These are phyloP conservation scores for Drosophila prolongata DNA, from an alignment of 2,888 invertebrate genomes.

Conservation along the genomic window DNA sequence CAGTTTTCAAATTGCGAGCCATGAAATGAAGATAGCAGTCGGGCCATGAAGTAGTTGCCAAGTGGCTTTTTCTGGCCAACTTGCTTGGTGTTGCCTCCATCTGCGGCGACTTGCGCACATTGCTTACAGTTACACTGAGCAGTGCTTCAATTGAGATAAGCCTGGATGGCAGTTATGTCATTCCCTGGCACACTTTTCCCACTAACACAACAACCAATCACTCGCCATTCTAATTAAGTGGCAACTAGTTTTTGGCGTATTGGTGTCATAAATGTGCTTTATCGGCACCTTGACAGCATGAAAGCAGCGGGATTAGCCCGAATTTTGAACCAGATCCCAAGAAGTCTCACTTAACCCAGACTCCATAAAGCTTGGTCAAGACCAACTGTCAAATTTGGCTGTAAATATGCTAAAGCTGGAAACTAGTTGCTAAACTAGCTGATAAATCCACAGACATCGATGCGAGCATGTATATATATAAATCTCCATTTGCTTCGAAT, in stretches of 20 bases:
- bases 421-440: constrained; percentile 47
- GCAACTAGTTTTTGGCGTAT: constrained; percentile 46
- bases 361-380: constrained; percentile 41
- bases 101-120: constrained; percentile 47
- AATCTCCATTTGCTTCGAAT: constrained; percentile 47
- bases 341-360: constrained; percentile 12
- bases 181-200: constrained; percentile 61
- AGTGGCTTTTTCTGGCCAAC: constrained; percentile 20
- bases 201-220: constrained; percentile 38
- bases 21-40: constrained; percentile 61
- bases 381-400: constrained; percentile 60
- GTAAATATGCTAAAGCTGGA: constrained; percentile 46
- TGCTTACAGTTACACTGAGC: constrained; percentile 73
- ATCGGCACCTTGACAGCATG: constrained; percentile 59
- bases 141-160: constrained; percentile 76
- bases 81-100: constrained; percentile 17
- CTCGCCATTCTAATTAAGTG: constrained; percentile 69
- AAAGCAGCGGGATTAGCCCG: constrained; percentile 47
- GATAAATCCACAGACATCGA: constrained; percentile 49
- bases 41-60: constrained; percentile 25
- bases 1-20: constrained; percentile 67
- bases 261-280: constrained; percentile 60
- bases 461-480: constrained; percentile 46
- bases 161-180: constrained; percentile 67
- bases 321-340: constrained; percentile 42